Evolutionary conservation across 2,888 invertebrate species (phyloP), one percentile per base, ranked within the genome.

Genomic region (Iselma pallidipennis): DNA sequence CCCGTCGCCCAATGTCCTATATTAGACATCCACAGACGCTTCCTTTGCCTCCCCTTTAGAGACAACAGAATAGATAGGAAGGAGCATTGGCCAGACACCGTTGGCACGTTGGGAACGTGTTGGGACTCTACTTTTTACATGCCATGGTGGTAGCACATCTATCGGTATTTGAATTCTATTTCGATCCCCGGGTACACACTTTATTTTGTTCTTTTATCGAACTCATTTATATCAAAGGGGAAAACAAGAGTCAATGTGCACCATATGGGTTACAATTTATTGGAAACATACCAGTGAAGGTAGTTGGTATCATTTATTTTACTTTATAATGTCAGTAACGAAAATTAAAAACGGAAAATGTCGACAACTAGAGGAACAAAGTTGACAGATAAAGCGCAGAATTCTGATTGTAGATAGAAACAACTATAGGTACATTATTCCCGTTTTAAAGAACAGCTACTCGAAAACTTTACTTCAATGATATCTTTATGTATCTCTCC

Each of bases 1-100:
- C 68, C 70, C 69, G 73, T 72, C 71, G 70, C 68, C 71, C 71
- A 67, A 69, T 71, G 73, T 71, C 71, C 71, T 71, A 73, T 74
- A 74, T 74, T 73, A 72, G 73, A 73, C 72, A 66, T 67, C 70
- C 67, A 69, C 61, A 65, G 70, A 69, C 65, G 63, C 59, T 63
- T 57, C 58, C 50, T 56, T 48, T 42, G 61, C 64, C 61, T 26
- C 9, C 26, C 55, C 42, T 45, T 45, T 45, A 45, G 16, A 45
- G 21, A 45, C 45, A 21, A 45, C 45, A 16, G 37, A 6, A n/a
- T 33, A 37, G 21, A 21, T 21, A 45, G 45, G 12, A 45, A 45
- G 21, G 50, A 26, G 54, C 37, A 33, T 31, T 57, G 55, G 61
- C 52, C 57, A 57, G 64, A 55, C 64, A 55, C 45, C 4, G 49